Evolutionary conservation across 2,888 invertebrate genomes (phyloP).

Genomic region (Sinhomidia bicolor): DNA sequence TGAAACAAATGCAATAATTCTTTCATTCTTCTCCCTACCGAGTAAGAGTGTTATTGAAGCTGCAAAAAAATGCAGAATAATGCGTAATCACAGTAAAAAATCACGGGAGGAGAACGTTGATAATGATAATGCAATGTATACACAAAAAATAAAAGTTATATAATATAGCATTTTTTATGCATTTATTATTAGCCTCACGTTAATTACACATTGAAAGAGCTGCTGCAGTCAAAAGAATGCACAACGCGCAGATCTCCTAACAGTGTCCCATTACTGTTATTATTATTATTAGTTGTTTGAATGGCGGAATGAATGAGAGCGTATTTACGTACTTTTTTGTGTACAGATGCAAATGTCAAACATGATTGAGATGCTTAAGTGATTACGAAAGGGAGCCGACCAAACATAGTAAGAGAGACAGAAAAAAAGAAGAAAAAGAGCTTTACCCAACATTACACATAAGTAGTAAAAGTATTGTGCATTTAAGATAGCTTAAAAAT

Average conservation of each 20-base stretch:
- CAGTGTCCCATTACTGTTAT: conserved; percentile 63
- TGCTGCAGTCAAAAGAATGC: conserved; percentile 30
- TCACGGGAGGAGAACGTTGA: conserved; percentile 39
- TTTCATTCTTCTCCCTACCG: conserved; percentile 6
- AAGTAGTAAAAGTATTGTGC: conserved; percentile 50
- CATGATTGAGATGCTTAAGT: conserved; percentile 78
- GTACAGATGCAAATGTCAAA: conserved; percentile 79
- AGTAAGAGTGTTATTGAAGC: background rate
- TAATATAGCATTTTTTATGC: background rate
- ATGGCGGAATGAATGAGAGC: conserved; percentile 70
- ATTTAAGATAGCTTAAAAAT: conserved; percentile 68
- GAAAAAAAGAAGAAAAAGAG: conserved; percentile 45
- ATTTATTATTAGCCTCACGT: conserved; percentile 69
- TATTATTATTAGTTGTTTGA: conserved; percentile 63
- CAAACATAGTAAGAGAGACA: conserved; percentile 37
- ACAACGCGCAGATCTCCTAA: conserved; percentile 44
- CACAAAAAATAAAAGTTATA: conserved; percentile 15
- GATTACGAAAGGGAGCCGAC: conserved; percentile 78
- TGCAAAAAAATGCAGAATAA: conserved; percentile 44
- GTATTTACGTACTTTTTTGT: conserved; percentile 70
- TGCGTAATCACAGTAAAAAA: conserved; percentile 48
- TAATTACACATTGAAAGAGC: conserved; percentile 57
- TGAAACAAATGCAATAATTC: conserved; percentile 39
- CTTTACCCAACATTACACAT: conserved; percentile 19
- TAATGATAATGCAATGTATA: conserved; percentile 50